Evolutionary conservation across 1,140 invertebrate species (phyloP), one percentile per base, ranked within the genome.

Genomic region (Euglossa dilemma): DNA sequence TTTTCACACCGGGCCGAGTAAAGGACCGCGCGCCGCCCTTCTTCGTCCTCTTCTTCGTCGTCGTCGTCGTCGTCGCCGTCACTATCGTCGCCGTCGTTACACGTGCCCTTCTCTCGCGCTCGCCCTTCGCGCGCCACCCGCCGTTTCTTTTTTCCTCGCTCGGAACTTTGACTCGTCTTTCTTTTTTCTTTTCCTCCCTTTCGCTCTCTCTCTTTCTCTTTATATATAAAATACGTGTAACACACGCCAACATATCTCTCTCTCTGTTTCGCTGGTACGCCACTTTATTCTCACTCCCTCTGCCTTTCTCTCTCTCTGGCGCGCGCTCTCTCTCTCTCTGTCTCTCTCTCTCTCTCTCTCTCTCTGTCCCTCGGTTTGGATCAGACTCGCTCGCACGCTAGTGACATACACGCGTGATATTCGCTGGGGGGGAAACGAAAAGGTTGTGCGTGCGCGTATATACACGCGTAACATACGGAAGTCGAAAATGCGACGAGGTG

Each of bases 81-180:
- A 4, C 4, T 4, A 4, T 36, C 36, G 36, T 36, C 36, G 1
- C 1, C 4, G 47, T 63, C 71, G 54, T 47, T 57, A 54, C 77
- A 80, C 71, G 85, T 81, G 85, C 82, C 76, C 80, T 82, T 81
- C 67, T 75, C 79, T 76, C 85, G 81, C 74, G 14, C 28, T 45
- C 61, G 47, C 59, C 69, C 63, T 54, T 28, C 61, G 57, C 70
- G 63, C 83, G 45, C 67, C 56, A 18, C 70, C 43, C 63, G 14
- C 63, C 61, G 50, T 28, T 81, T 88, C 54, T 80, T 78, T 57
- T 82, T 72, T 72, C 80, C 25, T 52, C 28, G 11, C 67, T 47
- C 47, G 69, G 20, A 61, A 72, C 25, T 63, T 63, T 4, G 59
- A 63, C 36, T 25, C 56, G 0, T 59, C 64, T 59, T 52, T 20